phyloP scores from a whole-genome alignment of 2,113 vertebrate genomes.

The Columbina picui region DNA sequence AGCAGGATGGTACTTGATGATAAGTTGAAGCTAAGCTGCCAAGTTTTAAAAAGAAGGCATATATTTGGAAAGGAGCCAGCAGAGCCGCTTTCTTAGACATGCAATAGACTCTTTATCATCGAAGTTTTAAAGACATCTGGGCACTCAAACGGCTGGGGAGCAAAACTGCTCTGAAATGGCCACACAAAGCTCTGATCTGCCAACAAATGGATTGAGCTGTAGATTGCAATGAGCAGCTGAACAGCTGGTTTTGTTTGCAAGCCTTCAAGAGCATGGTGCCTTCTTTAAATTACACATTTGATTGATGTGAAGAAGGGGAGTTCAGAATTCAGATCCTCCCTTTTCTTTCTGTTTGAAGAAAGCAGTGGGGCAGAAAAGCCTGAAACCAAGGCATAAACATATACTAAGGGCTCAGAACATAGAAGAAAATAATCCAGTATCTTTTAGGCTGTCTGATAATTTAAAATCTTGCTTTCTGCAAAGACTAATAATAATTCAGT shows the following conservation, averaged over 20 bases:
- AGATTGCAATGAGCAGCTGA: not conserved
- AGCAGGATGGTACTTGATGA: not conserved
- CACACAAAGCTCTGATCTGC: not conserved
- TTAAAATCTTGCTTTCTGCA: not conserved
- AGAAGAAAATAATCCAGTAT: not conserved
- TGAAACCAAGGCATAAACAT: not conserved
- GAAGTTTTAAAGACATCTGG: not conserved
- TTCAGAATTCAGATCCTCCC: not conserved
- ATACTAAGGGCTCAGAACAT: not conserved
- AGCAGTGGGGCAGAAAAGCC: not conserved
- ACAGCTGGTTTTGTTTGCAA: not conserved
- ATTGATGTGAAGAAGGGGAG: not conserved
- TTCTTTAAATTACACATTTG: not conserved
- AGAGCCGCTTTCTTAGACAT: not conserved
- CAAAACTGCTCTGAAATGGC: not conserved
- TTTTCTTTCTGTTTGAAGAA: not conserved
- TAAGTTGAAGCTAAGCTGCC: not conserved
- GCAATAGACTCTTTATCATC: not conserved
- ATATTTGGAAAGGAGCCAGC: not conserved
- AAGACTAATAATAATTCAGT: not conserved
- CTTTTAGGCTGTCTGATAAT: not conserved
- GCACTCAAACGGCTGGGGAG: not conserved
- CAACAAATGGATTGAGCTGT: not conserved
- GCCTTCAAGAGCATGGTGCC: not conserved
- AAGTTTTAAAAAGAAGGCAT: not conserved